Base-by-base conservation (phyloP, 1,140 invertebrate species). In the Penaeus indicus region DNA sequence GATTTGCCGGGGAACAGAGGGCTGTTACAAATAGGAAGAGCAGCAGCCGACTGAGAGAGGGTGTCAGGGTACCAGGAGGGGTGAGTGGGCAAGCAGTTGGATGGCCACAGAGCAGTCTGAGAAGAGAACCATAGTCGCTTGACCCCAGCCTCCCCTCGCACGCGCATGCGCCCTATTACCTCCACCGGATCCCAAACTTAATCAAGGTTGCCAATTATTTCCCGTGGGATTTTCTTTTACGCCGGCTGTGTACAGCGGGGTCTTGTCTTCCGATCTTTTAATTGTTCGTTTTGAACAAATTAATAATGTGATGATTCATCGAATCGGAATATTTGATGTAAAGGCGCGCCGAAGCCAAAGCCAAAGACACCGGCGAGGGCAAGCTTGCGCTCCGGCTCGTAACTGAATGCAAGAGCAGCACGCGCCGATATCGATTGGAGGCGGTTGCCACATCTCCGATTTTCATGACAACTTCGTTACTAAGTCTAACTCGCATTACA, bases 81-180 rank as follows among this genome's bases (percentile, higher is more conserved):
- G 86, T 38, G 86, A 88, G 79, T 83, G 86, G 86, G 79, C 86
- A 88, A 77, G 86, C 86, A 83, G 86, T 88, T 77, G 86, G 86
- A 88, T 88, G 69, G 86, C 86, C 86, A 88, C 85, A 86, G 42
- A 88, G 86, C 86, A 77, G 86, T 88, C 86, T 88, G 86, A 88
- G 85, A 87, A 80, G 86, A 80, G 86, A 88, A 88, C 86, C 86
- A 88, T 88, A 83, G 80, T 88, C 86, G 86, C 86, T 88, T 88
- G 86, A 88, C 86, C 86, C 86, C 86, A 83, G 86, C 79, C 80
- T 88, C 86, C 86, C 86, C 86, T 88, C 86, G 86, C 67, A 10
- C 72, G 86, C 86, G 86, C 86, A 83, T 88, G 86, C 86, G 86
- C 38, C 67, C 21, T 77, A 22, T 82, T 67, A 54, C 86, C 25